phyloP scores from a whole-genome alignment of 1,140 invertebrate genomes.

The Drosophila hydei region DNA sequence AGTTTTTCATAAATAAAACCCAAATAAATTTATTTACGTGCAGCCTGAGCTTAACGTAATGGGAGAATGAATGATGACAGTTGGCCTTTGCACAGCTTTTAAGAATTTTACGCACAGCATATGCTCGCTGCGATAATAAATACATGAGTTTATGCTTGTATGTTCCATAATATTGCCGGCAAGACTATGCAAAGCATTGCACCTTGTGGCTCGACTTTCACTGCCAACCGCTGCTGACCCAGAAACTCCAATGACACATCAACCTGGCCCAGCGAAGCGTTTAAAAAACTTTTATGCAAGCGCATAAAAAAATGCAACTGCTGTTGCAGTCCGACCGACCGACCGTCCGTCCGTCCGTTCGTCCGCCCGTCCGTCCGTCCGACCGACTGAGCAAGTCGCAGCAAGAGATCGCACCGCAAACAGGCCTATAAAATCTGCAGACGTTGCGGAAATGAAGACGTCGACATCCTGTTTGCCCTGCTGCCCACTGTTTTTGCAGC shows the following conservation, averaged over 20 bases:
- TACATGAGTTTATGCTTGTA: slow-evolving; percentile 2
- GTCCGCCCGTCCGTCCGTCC: neutral
- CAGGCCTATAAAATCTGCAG: slow-evolving; percentile 53
- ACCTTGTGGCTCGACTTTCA: slow-evolving; percentile 73
- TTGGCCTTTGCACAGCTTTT: neutral
- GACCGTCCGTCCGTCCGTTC: neutral
- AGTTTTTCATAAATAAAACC: no score
- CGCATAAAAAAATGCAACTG: slow-evolving; percentile 65
- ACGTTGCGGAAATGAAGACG: slow-evolving; percentile 72
- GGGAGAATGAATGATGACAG: neutral
- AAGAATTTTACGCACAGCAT: neutral
- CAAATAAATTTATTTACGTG: no score
- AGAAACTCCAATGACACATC: slow-evolving; percentile 40
- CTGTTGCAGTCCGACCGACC: neutral
- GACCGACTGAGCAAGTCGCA: neutral
- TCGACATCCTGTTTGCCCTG: slow-evolving; percentile 60
- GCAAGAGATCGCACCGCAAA: slow-evolving; percentile 1
- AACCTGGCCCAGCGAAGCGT: slow-evolving; percentile 19
- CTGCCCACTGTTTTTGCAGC: slow-evolving; percentile 30
- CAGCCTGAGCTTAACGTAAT: no score
- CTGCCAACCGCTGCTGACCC: slow-evolving; percentile 34
- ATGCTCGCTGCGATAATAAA: neutral
- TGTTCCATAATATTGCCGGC: slow-evolving; percentile 10
- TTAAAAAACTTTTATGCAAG: slow-evolving; percentile 62
- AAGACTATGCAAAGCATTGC: slow-evolving; percentile 53